phyloP scores from a whole-genome alignment of 2,888 invertebrate species.

The Thera obeliscata region DNA sequence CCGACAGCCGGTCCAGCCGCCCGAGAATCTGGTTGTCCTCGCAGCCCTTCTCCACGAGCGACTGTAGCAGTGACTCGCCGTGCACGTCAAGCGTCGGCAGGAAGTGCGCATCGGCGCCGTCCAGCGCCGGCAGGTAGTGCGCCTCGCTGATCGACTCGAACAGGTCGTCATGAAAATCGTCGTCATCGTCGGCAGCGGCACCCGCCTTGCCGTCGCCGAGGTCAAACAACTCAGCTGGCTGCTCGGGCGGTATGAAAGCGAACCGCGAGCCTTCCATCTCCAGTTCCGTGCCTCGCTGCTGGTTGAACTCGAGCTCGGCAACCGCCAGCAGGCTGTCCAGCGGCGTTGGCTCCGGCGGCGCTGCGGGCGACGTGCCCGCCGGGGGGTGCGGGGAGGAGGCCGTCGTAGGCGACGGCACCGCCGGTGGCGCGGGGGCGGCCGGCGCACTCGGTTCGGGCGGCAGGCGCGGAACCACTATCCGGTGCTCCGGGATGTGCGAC shows the following conservation, averaged over 20 bases:
- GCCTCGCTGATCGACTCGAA: slow-evolving; percentile 80
- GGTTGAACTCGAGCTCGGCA: slow-evolving; percentile 86
- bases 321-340: slow-evolving; percentile 86
- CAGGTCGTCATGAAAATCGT: slow-evolving; percentile 69
- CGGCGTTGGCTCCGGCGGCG: slow-evolving; percentile 76
- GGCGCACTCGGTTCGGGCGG: slow-evolving; percentile 45
- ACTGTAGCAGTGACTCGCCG: slow-evolving; percentile 84
- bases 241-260: slow-evolving; percentile 68
- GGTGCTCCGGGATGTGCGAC: slow-evolving; percentile 86
- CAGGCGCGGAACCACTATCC: slow-evolving; percentile 80
- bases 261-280: slow-evolving; percentile 53
- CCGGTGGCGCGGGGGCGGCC: slow-evolving; percentile 40
- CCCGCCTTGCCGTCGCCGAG: slow-evolving; percentile 64
- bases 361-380: slow-evolving; percentile 35
- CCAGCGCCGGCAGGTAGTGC: slow-evolving; percentile 72
- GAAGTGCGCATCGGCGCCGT: slow-evolving; percentile 73
- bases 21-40: slow-evolving; percentile 84
- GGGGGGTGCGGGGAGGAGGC: slow-evolving; percentile 47
- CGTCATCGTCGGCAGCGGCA: slow-evolving; percentile 66
- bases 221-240: slow-evolving; percentile 76
- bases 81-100: slow-evolving; percentile 71
- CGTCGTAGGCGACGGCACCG: slow-evolving; percentile 41
- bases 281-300: slow-evolving; percentile 76
- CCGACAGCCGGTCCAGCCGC: slow-evolving; percentile 71
- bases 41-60: slow-evolving; percentile 85